These are phyloP conservation scores for Danio aesculapii DNA, from an alignment of 2,797 vertebrate genomes.

Conservation along the genomic window DNA sequence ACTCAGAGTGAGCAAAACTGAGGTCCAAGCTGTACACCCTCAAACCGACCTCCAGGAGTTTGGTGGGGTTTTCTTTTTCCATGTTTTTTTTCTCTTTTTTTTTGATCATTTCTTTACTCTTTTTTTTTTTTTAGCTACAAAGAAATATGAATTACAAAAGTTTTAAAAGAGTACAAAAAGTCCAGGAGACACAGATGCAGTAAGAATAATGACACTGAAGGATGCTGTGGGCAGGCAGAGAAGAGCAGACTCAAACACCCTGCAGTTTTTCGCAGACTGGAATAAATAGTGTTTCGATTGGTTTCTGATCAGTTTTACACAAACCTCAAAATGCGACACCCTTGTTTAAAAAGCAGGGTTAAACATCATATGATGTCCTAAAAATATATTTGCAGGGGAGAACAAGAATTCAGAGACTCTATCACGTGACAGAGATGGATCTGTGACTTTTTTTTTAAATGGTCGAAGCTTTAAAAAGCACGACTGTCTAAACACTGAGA, in stretches of 20 bases:
- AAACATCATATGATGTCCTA: constrained; percentile 28
- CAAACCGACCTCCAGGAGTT: constrained; percentile 64
- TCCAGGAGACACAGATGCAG: constrained; percentile 77
- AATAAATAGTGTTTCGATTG: constrained; percentile 64
- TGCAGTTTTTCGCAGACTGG: constrained; percentile 50
- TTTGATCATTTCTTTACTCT: constrained; percentile 59
- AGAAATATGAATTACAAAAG: constrained; percentile 94
- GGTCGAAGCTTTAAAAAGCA: constrained; percentile 4
- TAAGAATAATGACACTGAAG: constrained; percentile 59
- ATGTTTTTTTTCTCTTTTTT: neutral
- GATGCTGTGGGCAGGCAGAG: constrained; percentile 49
- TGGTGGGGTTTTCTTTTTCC: constrained; percentile 1
- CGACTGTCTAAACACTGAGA: neutral
- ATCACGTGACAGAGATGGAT: neutral
- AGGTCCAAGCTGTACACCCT: constrained; percentile 37
- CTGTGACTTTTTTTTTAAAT: neutral
- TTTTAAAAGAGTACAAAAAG: constrained; percentile 95
- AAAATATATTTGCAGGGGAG: constrained; percentile 28
- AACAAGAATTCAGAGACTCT: constrained; percentile 6
- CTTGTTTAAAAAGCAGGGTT: constrained; percentile 31
- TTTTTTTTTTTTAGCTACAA: constrained; percentile 86
- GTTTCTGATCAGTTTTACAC: constrained; percentile 32
- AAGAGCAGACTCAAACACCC: constrained; percentile 54
- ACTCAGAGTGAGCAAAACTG: constrained; percentile 77
- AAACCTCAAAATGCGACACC: constrained; percentile 38